Conservation (phyloP, 2,888 invertebrate genomes). For the Celastrina argiolus region DNA sequence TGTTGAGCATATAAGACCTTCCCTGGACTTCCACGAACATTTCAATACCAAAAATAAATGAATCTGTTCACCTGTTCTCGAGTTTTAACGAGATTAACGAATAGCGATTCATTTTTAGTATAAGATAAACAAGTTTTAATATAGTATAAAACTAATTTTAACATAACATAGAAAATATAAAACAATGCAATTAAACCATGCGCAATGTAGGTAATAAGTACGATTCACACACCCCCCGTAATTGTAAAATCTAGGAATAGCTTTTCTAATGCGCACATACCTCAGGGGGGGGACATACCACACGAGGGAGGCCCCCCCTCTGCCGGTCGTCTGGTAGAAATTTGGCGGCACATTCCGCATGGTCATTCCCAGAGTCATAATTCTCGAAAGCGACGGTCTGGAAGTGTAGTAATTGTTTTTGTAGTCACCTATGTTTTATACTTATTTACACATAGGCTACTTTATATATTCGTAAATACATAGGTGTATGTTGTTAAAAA, state of each 20-base stretch:
- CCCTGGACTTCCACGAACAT: too few relatives aligned
- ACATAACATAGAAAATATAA: too few relatives aligned
- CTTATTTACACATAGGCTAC: too few relatives aligned
- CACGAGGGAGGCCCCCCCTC: constrained; percentile 33
- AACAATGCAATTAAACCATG: not conserved
- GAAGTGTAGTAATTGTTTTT: constrained; percentile 57
- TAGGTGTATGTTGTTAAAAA: too few relatives aligned
- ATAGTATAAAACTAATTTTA: too few relatives aligned
- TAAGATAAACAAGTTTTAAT: too few relatives aligned
- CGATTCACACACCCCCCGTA: constrained; percentile 11
- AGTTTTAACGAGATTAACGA: too few relatives aligned
- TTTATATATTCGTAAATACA: too few relatives aligned
- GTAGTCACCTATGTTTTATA: constrained; percentile 14
- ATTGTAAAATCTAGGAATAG: constrained; percentile 21
- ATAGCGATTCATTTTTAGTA: too few relatives aligned
- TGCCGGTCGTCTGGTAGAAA: constrained; percentile 43
- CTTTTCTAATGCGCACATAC: constrained; percentile 46
- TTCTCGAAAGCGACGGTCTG: constrained; percentile 46
- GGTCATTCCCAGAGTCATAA: constrained; percentile 72
- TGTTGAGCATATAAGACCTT: too few relatives aligned
- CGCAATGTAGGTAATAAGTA: not conserved
- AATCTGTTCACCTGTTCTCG: too few relatives aligned
- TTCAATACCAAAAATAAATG: too few relatives aligned
- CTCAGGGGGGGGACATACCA: constrained; percentile 37
- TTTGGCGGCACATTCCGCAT: constrained; percentile 66